A percentile compares a stretch with the other conserved stretches of the same genome.
phyloP scores from a whole-genome alignment of 1,140 invertebrate genomes.

The Drosophila fuyamai region DNA sequence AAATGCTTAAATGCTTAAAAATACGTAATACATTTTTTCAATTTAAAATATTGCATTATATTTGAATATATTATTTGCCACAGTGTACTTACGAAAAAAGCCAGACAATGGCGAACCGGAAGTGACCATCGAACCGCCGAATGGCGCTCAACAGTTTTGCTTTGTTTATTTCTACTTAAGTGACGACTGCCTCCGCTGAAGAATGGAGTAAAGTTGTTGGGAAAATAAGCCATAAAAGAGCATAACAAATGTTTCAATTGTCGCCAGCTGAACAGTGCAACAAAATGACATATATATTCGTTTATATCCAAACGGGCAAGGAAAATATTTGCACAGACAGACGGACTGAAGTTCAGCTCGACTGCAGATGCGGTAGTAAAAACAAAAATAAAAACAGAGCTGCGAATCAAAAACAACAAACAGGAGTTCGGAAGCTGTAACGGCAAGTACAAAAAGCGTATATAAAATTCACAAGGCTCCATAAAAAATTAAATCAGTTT shows the following conservation, averaged over 20 bases:
- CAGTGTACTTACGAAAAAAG: background rate
- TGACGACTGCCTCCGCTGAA: conserved; percentile 46
- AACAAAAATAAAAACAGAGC: conserved; percentile 42
- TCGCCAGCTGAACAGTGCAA: conserved; percentile 65
- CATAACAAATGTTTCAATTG: conserved; percentile 81
- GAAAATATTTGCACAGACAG: conserved; percentile 66
- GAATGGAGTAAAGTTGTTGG: conserved; percentile 10
- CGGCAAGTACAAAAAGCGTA: conserved; percentile 21
- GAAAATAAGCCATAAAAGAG: conserved; percentile 78
- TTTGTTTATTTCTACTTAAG: conserved; percentile 76
- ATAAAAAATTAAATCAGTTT: conserved; percentile 82
- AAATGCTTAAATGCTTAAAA: too few relatives aligned
- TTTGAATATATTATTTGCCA: background rate
- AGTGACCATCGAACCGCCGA: conserved; percentile 30
- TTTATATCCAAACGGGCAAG: conserved; percentile 44
- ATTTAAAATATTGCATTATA: background rate
- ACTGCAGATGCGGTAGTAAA: conserved; percentile 68
- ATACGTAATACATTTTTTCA: too few relatives aligned
- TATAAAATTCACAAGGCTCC: conserved; percentile 74
- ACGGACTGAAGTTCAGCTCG: conserved; percentile 48
- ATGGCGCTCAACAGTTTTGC: conserved; percentile 36
- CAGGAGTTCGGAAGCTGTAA: conserved; percentile 23
- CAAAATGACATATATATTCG: conserved; percentile 46
- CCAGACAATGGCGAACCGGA: conserved; percentile 26
- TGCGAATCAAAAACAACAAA: conserved; percentile 39